A percentile compares a stretch with the other conserved stretches of the same genome.
phyloP scores from a whole-genome alignment of 1,140 invertebrate genomes.

The Procambarus clarkii region DNA sequence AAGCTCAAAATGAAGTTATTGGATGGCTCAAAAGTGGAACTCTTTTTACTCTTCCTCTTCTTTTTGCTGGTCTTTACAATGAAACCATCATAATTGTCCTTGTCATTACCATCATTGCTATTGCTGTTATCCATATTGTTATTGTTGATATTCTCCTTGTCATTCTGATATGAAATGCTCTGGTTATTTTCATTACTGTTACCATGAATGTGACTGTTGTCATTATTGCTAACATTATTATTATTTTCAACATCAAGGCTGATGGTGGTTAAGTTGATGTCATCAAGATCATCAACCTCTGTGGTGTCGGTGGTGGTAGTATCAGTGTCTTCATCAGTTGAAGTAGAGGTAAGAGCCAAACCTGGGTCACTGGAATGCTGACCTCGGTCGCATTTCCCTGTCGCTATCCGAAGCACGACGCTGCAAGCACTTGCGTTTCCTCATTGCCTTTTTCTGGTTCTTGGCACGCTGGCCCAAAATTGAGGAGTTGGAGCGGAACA shows the following conservation, averaged over 20 bases:
- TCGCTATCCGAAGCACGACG: slow-evolving; percentile 84
- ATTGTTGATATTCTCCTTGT: slow-evolving; percentile 77
- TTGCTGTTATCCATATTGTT: background rate
- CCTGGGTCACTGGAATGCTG: background rate
- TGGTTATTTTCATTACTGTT: background rate
- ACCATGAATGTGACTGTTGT: background rate
- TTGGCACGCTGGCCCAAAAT: slow-evolving; percentile 91
- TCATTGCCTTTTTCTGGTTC: slow-evolving; percentile 87
- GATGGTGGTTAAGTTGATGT: background rate
- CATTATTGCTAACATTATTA: background rate
- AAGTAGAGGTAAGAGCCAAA: background rate
- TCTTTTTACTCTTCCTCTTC: slow-evolving; percentile 78
- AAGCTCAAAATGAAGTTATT: slow-evolving; percentile 58
- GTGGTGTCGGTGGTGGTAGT: slow-evolving; percentile 36
- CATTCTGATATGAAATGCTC: background rate
- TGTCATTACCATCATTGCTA: background rate
- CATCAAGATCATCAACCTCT: slow-evolving; percentile 36
- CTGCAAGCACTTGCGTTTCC: slow-evolving; percentile 85
- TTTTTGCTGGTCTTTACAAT: slow-evolving; percentile 33
- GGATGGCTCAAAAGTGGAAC: slow-evolving; percentile 37
- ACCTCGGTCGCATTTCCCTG: slow-evolving; percentile 6
- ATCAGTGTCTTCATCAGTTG: slow-evolving; percentile 34
- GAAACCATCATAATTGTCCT: background rate
- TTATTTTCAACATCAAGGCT: background rate
- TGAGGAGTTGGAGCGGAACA: slow-evolving; percentile 87